phyloP scores from a whole-genome alignment of 2,113 vertebrate species.

The Cariama cristata region DNA sequence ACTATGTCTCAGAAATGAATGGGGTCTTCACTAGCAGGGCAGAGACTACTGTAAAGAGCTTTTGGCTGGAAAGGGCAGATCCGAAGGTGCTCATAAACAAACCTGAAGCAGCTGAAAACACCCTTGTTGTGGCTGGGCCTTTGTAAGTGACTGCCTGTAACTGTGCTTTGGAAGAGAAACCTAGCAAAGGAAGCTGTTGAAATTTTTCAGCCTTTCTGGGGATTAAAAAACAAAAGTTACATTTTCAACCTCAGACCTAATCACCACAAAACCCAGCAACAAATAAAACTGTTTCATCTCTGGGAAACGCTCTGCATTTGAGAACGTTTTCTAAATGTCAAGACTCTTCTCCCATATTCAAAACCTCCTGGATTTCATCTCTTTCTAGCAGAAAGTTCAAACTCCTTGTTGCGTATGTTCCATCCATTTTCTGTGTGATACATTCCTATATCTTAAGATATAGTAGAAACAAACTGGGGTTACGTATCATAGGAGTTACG shows the following conservation, averaged over 20 bases:
- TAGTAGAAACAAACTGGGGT: background rate
- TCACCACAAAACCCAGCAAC: background rate
- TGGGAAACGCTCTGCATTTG: background rate
- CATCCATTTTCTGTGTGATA: background rate
- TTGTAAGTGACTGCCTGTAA: background rate
- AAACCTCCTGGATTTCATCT: background rate
- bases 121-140: background rate
- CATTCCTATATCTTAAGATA: background rate
- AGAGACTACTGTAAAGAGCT: background rate
- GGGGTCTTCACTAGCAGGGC: background rate
- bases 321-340: background rate
- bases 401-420: background rate
- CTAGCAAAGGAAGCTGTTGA: background rate
- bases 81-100: background rate
- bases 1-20: background rate
- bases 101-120: background rate
- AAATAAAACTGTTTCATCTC: background rate
- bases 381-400: background rate
- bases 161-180: background rate
- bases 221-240: background rate
- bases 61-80: background rate
- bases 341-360: background rate
- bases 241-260: background rate
- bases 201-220: background rate
- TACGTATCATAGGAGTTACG: background rate